These are phyloP conservation scores for Tor tambroides DNA, from an alignment of 2,113 vertebrate species.

Conservation along the genomic window DNA sequence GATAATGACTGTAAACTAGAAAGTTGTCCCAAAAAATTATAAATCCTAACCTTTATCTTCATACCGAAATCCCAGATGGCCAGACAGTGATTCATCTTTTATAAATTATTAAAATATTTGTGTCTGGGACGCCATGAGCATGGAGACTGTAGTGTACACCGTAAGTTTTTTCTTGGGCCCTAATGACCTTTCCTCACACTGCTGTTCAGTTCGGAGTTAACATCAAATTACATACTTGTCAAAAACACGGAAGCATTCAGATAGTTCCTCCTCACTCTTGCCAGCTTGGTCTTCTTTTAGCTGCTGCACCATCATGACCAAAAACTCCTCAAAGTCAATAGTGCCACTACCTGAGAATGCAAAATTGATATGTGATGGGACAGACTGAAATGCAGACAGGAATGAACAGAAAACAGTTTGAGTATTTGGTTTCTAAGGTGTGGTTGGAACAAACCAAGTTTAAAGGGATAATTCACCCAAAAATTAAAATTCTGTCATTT, in stretches of 20 bases:
- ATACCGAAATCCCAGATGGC: too few relatives aligned
- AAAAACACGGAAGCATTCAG: constrained; percentile 95
- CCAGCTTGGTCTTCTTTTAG: constrained; percentile 98
- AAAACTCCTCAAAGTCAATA: constrained; percentile 99
- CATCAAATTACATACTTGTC: constrained; percentile 81
- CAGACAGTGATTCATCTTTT: too few relatives aligned
- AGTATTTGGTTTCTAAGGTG: not conserved
- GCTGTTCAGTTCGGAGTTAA: not conserved
- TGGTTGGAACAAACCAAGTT: not conserved
- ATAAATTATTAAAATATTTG: too few relatives aligned
- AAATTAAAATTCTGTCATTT: too few relatives aligned
- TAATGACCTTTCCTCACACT: not conserved
- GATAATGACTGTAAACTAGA: too few relatives aligned
- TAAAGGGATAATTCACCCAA: too few relatives aligned
- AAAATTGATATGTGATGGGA: constrained; percentile 11
- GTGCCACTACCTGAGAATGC: constrained; percentile 84
- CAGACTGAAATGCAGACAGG: not conserved
- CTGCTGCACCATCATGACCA: constrained; percentile 99
- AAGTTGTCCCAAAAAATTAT: too few relatives aligned
- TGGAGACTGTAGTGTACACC: too few relatives aligned
- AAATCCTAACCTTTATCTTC: too few relatives aligned
- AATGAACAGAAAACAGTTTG: not conserved
- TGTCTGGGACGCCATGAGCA: too few relatives aligned
- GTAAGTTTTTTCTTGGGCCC: too few relatives aligned
- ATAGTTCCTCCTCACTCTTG: constrained; percentile 92